Base-by-base conservation (phyloP, 2,113 vertebrate genomes). In the Neofelis nebulosa region DNA sequence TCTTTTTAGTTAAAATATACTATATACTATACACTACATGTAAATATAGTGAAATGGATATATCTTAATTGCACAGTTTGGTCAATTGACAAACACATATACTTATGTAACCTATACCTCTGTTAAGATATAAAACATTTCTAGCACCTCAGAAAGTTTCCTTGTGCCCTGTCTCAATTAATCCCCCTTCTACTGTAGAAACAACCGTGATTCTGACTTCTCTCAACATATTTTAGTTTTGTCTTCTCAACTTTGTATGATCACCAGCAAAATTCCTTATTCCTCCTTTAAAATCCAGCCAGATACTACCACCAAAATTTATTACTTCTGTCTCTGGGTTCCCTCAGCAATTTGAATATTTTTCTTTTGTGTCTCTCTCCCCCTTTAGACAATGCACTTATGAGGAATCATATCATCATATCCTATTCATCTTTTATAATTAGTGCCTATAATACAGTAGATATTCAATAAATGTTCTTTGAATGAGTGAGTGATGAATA, bases 281-380 rank as follows among this genome's bases (percentile, higher is more conserved):
- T 71, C 81, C 36, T 57, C 36, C 80, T 82, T 79, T 52, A 90
- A 87, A 91, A 82, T 71, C 78, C 82, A 93, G 69, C 14, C 90
- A 91, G 65, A 84, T 80, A 84, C 45, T 73, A 87, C 80, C 52
- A 83, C 36, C 61, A 91, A 86, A 79, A 94, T 91, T 41, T 91
- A 90, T 87, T 36, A 93, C 36, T 94, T 79, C 45, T 36, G 14
- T 79, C 92, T 93, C 92, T 91, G 76, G 57, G 55, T 82, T 93
- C 71, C 33, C 69, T 88, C 48, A 83, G 86, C 55, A 93, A 84
- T 93, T 55, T 63, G 90, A 95, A 63, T 76, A 94, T 95, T 91
- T 97, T 91, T 89, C 85, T 96, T 85, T 55, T 71, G 55, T 84
- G 33, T 87, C 57, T 41, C 21, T 80, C 55, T 85, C 19, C 50